A percentile compares a stretch with the other conserved stretches of the same genome.
phyloP scores from a whole-genome alignment of 2,113 vertebrate species.

The Artemisiospiza belli region DNA sequence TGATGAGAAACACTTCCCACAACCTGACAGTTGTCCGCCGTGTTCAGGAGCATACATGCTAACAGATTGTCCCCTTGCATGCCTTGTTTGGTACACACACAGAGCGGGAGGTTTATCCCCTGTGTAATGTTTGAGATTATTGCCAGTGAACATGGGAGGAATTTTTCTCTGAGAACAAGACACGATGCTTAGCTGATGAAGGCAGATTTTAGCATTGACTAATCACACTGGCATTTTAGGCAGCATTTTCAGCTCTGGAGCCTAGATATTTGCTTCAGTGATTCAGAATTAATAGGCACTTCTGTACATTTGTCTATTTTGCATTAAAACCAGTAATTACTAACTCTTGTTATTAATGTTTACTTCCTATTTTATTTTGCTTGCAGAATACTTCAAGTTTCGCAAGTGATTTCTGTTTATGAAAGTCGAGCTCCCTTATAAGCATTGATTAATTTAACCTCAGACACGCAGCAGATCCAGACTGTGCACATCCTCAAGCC shows the following conservation, averaged over 20 bases:
- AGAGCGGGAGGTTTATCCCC: background rate
- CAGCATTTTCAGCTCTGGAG: background rate
- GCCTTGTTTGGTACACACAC: background rate
- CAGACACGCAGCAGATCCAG: background rate
- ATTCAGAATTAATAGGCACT: slow-evolving; percentile 30
- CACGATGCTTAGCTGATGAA: background rate
- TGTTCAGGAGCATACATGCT: background rate
- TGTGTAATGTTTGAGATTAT: background rate
- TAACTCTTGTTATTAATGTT: slow-evolving; percentile 11
- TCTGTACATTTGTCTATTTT: slow-evolving; percentile 30
- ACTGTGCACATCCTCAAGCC: background rate
- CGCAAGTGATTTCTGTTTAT: background rate
- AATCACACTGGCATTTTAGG: slow-evolving; percentile 23
- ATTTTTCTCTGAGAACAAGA: background rate
- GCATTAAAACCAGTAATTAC: slow-evolving; percentile 12
- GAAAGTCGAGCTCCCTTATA: background rate
- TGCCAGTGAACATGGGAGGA: background rate
- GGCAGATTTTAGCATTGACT: slow-evolving; percentile 20
- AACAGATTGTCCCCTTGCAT: background rate
- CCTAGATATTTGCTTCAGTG: background rate
- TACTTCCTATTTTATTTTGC: background rate
- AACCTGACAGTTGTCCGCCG: background rate
- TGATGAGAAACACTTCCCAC: background rate
- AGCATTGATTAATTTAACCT: background rate
- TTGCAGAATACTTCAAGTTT: background rate